Evolutionary conservation across 2,113 vertebrate species (phyloP).

Genomic region (Gambusia affinis): DNA sequence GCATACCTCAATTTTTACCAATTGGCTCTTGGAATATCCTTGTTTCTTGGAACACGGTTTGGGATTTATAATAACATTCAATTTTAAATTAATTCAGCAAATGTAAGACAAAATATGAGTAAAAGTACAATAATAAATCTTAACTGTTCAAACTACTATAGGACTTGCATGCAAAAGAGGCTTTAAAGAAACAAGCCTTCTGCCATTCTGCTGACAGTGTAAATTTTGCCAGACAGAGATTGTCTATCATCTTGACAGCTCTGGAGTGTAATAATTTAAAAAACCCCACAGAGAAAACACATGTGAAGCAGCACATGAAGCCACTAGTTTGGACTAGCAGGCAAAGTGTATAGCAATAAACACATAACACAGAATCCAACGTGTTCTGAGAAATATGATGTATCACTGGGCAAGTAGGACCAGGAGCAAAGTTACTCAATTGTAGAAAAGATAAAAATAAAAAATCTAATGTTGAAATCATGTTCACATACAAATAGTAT

Average conservation of each 20-base stretch:
- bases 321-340: conserved; percentile 10
- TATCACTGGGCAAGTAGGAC: not conserved
- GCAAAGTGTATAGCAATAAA: not conserved
- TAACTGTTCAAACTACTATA: no score
- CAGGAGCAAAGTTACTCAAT: not conserved
- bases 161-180: conserved; percentile 9
- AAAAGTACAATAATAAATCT: no score
- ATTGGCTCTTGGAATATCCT: no score
- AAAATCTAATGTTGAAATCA: no score
- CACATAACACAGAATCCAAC: not conserved
- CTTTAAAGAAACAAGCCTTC: conserved; percentile 33
- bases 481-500: no score
- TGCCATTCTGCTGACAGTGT: conserved; percentile 1
- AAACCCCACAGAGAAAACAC: conserved; percentile 48
- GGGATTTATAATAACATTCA: no score
- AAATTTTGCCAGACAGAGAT: conserved; percentile 47
- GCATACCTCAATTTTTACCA: no score
- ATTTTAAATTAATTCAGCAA: no score
- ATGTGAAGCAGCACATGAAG: conserved; percentile 44
- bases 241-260: conserved; percentile 48
- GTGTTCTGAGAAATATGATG: conserved; percentile 4
- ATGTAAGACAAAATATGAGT: no score
- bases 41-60: no score
- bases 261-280: conserved; percentile 52
- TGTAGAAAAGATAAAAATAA: no score